These are phyloP conservation scores for Standfussiana lucernea DNA, from an alignment of 2,888 invertebrate genomes.

Conservation along the genomic window DNA sequence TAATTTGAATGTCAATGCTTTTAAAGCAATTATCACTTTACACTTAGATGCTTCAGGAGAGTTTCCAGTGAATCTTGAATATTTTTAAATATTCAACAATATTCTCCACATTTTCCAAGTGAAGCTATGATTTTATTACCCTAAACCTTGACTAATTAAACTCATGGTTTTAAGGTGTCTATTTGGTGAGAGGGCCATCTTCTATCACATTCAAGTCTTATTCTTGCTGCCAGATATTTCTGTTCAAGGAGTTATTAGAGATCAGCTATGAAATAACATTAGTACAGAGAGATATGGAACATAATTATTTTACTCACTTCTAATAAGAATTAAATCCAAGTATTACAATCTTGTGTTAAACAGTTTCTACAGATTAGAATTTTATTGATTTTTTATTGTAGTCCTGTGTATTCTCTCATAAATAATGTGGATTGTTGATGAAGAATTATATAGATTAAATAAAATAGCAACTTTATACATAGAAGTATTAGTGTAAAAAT, in stretches of 20 bases:
- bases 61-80: neutral
- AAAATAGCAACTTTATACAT: neutral
- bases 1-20: constrained; percentile 4
- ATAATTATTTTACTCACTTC: neutral
- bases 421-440: neutral
- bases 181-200: neutral
- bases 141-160: neutral
- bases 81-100: neutral
- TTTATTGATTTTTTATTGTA: neutral
- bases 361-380: neutral
- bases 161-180: neutral
- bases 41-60: neutral
- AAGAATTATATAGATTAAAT: neutral
- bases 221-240: neutral
- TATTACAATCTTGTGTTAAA: neutral
- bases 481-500: neutral
- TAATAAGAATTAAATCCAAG: constrained; percentile 10
- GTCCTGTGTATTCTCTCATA: neutral
- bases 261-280: neutral
- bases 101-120: neutral
- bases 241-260: neutral
- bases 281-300: neutral
- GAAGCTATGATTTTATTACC: neutral
- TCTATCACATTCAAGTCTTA: neutral
- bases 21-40: neutral